A percentile compares a stretch with the other conserved stretches of the same genome.
These are phyloP conservation scores for Xenopus borealis DNA, from an alignment of 2,113 vertebrate genomes.

Conservation along the genomic window DNA sequence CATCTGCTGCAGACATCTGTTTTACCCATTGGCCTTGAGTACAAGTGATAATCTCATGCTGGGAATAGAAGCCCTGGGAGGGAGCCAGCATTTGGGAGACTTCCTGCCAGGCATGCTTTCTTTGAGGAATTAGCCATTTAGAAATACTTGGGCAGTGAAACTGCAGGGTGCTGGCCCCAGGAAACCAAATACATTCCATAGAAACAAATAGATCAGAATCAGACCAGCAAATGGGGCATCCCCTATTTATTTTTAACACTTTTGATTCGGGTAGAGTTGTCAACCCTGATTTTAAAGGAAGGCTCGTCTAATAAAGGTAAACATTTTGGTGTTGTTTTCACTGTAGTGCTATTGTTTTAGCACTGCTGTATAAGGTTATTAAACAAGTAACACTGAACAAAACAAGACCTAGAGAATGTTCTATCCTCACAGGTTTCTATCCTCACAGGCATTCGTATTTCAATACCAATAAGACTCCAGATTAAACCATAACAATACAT, in stretches of 20 bases:
- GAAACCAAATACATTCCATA: not conserved
- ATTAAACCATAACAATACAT: no score
- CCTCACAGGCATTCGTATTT: no score
- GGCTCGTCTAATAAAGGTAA: no score
- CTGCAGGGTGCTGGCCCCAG: not conserved
- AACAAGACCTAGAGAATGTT: no score
- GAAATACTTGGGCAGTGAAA: not conserved
- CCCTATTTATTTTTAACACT: not conserved
- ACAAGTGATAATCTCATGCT: slow-evolving; percentile 48
- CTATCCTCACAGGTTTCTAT: no score
- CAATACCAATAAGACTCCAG: no score
- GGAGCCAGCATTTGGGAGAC: slow-evolving; percentile 2
- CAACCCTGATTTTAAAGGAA: no score
- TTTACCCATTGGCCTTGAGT: slow-evolving; percentile 53
- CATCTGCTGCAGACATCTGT: slow-evolving; percentile 63
- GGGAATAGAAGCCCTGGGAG: slow-evolving; percentile 41
- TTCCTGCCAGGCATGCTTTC: slow-evolving; percentile 24
- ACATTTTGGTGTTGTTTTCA: no score
- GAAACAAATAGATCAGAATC: not conserved
- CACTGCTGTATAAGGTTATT: no score
- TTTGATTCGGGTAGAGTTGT: no score
- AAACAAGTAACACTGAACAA: no score
- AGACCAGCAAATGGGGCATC: not conserved
- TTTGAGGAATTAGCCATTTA: slow-evolving; percentile 35
- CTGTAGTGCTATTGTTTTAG: no score